phyloP scores from a whole-genome alignment of 2,113 vertebrate species.

The Entelurus aequoreus region DNA sequence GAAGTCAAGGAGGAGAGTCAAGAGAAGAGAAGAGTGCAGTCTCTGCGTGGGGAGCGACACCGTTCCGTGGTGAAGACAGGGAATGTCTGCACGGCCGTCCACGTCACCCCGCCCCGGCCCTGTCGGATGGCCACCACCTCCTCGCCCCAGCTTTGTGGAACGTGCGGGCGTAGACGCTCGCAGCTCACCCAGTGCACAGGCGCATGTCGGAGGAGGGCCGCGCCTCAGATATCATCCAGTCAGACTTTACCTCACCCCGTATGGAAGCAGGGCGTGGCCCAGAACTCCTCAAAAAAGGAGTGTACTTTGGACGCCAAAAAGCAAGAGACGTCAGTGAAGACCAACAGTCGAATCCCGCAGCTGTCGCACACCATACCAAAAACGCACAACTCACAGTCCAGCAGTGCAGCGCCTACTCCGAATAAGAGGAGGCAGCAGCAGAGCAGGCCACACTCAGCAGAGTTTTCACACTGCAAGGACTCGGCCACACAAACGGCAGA shows the following conservation, averaged over 20 bases:
- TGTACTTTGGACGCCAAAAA: conserved; percentile 36
- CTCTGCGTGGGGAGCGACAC: conserved; percentile 56
- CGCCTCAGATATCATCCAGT: conserved; percentile 58
- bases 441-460: conserved; percentile 55
- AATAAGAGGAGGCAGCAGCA: conserved; percentile 39
- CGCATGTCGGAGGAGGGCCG: conserved; percentile 58
- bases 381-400: conserved; percentile 50
- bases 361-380: conserved; percentile 64
- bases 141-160: conserved; percentile 57
- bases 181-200: conserved; percentile 65
- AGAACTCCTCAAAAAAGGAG: conserved; percentile 47
- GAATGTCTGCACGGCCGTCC: conserved; percentile 43
- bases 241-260: conserved; percentile 67
- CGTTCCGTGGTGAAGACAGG: conserved; percentile 45
- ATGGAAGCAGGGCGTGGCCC: conserved; percentile 29
- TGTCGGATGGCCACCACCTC: conserved; percentile 48
- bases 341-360: conserved; percentile 37
- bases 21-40: conserved; percentile 63
- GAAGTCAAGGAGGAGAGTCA: conserved; percentile 43
- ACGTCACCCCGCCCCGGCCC: conserved; percentile 63
- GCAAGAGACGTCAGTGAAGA: conserved; percentile 30
- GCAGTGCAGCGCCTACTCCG: conserved; percentile 29
- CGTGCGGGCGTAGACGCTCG: conserved; percentile 66
- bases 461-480: conserved; percentile 54
- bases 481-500: conserved; percentile 58